These are phyloP conservation scores for Teleogryllus occipitalis DNA, from an alignment of 1,140 invertebrate species.

Conservation along the genomic window DNA sequence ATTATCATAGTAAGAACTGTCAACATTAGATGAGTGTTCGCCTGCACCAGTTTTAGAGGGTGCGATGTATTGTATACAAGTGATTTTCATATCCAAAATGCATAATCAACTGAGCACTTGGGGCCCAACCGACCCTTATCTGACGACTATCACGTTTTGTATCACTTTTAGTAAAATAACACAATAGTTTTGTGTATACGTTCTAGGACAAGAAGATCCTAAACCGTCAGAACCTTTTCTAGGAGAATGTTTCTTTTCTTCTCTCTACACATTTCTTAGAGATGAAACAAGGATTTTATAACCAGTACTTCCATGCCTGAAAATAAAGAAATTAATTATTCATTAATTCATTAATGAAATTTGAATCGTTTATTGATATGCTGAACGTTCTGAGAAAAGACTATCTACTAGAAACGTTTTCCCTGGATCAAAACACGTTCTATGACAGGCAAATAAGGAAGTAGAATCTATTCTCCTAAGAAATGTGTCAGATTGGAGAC, in stretches of 20 bases:
- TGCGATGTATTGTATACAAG: not conserved
- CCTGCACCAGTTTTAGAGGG: not conserved
- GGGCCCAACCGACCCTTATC: not conserved
- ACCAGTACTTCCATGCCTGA: no score
- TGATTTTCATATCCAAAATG: not conserved
- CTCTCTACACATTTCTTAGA: not conserved
- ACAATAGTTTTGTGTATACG: not conserved
- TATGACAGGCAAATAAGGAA: no score
- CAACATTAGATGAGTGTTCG: not conserved
- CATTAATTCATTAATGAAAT: no score
- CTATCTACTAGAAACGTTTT: no score
- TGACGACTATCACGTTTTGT: not conserved
- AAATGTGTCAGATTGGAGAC: no score
- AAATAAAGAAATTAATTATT: no score
- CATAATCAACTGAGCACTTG: not conserved
- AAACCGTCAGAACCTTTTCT: not conserved
- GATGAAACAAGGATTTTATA: not conserved
- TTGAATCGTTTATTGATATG: no score
- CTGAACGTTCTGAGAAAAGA: no score
- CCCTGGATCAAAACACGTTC: no score
- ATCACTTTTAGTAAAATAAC: not conserved
- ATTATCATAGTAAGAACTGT: no score
- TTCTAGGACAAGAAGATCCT: not conserved
- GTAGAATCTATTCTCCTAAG: no score
- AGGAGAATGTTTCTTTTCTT: not conserved